Conservation (phyloP, 1,140 invertebrate genomes). For the Drosophila elegans region DNA sequence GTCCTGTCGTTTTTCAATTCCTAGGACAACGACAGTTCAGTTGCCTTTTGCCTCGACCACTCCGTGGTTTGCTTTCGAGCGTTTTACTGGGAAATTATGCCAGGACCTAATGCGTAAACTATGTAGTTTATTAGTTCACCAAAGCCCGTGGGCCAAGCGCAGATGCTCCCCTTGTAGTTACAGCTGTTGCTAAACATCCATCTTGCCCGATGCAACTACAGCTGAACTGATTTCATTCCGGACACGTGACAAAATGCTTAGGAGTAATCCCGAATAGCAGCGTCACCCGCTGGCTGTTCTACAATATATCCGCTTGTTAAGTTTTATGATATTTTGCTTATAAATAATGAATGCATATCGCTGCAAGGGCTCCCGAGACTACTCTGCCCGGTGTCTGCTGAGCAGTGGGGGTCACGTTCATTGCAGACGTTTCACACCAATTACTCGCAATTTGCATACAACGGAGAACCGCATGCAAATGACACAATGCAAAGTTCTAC, state of each 20-base stretch:
- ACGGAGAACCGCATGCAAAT: slow-evolving; percentile 76
- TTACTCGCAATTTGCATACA: slow-evolving; percentile 80
- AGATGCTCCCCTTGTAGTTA: slow-evolving; percentile 27
- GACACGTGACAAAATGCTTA: slow-evolving; percentile 60
- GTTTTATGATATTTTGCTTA: slow-evolving; percentile 51
- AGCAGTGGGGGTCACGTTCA: slow-evolving; percentile 60
- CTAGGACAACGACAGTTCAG: slow-evolving; percentile 62
- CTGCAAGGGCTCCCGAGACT: slow-evolving; percentile 1
- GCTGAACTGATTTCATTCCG: slow-evolving; percentile 57
- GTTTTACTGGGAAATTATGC: slow-evolving; percentile 54
- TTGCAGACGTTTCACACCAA: slow-evolving; percentile 77
- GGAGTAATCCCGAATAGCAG: slow-evolving; percentile 13
- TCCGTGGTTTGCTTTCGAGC: slow-evolving; percentile 32
- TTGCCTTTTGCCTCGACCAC: slow-evolving; percentile 56
- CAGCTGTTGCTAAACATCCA: slow-evolving; percentile 25
- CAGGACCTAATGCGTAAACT: slow-evolving; percentile 67
- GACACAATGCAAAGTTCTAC: slow-evolving; percentile 69
- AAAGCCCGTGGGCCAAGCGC: slow-evolving; percentile 28
- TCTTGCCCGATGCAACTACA: slow-evolving; percentile 27
- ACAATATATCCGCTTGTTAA: slow-evolving; percentile 31
- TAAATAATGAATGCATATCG: slow-evolving; percentile 72
- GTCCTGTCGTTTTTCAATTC: slow-evolving; percentile 15
- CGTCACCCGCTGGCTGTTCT: slow-evolving; percentile 7
- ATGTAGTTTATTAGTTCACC: slow-evolving; percentile 61
- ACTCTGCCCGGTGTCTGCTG: slow-evolving; percentile 14